These are phyloP conservation scores for Xestia sexstrigata DNA, from an alignment of 2,888 invertebrate species.

Conservation along the genomic window DNA sequence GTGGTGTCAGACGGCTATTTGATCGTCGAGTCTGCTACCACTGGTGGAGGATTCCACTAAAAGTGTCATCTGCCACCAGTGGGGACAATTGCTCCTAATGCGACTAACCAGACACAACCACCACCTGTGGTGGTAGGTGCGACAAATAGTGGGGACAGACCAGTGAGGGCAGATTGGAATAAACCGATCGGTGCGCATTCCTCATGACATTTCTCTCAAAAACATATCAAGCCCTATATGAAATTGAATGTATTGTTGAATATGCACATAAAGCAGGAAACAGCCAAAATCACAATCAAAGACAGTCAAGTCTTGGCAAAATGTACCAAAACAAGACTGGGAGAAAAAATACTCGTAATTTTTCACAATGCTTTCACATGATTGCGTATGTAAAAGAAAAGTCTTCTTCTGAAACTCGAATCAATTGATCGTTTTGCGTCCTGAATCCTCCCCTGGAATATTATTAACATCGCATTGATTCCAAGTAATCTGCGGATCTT, in stretches of 20 bases:
- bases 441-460: constrained; percentile 20
- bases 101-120: too few species aligned
- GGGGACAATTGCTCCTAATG: too few species aligned
- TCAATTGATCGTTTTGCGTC: constrained; percentile 28
- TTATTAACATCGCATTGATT: constrained; percentile 50
- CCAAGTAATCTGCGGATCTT: constrained; percentile 11
- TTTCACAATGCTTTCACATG: constrained; percentile 32
- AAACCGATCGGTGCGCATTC: neutral
- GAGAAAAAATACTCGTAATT: neutral
- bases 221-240: neutral
- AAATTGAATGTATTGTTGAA: neutral
- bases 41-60: too few species aligned
- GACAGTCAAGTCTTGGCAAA: neutral
- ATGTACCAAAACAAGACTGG: neutral
- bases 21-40: too few species aligned
- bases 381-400: constrained; percentile 23
- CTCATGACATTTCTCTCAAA: neutral
- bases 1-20: too few species aligned
- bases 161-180: too few species aligned
- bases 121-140: too few species aligned
- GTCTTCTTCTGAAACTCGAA: constrained; percentile 11
- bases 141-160: too few species aligned
- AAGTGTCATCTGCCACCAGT: too few species aligned
- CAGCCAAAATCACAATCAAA: neutral
- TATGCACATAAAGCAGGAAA: neutral